Conservation (phyloP, 2,113 vertebrate genomes). For the Lepus europaeus region DNA sequence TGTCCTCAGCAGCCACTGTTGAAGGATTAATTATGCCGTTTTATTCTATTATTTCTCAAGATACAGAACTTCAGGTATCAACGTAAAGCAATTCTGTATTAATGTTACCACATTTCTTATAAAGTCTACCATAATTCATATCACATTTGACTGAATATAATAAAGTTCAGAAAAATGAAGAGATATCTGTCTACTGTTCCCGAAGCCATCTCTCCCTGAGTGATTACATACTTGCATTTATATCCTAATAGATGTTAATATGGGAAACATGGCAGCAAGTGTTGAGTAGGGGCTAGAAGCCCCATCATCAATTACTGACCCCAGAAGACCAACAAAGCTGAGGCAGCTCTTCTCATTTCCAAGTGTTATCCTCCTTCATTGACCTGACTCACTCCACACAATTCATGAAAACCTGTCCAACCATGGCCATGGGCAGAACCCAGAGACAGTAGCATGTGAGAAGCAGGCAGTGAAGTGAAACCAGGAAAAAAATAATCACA, state of each 20-base stretch:
- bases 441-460: background rate
- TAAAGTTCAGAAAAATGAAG: background rate
- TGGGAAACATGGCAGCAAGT: background rate
- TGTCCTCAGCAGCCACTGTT: background rate
- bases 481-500: rapidly evolving
- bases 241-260: background rate
- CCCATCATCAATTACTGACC: background rate
- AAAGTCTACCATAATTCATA: background rate
- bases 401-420: background rate
- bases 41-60: background rate
- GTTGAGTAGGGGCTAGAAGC: rapidly evolving
- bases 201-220: background rate
- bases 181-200: background rate
- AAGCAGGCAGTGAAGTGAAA: background rate
- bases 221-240: no score
- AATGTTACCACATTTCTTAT: background rate
- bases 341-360: background rate
- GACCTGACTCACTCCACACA: background rate
- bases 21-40: background rate
- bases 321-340: background rate
- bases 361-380: background rate
- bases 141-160: background rate
- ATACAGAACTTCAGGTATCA: background rate
- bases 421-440: no score
- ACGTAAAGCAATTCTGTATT: background rate